A percentile compares a stretch with the other conserved stretches of the same genome.
phyloP scores from a whole-genome alignment of 1,140 invertebrate genomes.

The Proctacanthus coquilletti region DNA sequence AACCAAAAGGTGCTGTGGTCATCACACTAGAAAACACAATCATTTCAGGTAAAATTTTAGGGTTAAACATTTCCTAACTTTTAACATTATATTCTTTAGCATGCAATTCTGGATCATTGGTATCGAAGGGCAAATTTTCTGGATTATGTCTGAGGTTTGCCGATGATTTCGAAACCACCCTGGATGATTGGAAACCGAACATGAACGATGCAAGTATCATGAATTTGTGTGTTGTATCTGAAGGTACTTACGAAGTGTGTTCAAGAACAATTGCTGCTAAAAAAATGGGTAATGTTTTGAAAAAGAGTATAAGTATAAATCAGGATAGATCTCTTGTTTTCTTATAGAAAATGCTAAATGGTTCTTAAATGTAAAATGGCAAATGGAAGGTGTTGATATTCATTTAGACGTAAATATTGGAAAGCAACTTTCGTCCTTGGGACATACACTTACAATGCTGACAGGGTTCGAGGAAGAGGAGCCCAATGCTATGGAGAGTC shows the following conservation, averaged over 20 bases:
- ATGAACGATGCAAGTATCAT: constrained; percentile 64
- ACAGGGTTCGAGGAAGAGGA: constrained; percentile 77
- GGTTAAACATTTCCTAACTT: constrained; percentile 9
- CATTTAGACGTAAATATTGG: constrained; percentile 92
- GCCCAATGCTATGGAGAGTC: constrained; percentile 45
- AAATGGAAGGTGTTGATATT: constrained; percentile 98
- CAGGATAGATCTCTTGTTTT: neutral
- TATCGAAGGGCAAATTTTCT: constrained; percentile 61
- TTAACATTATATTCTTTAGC: constrained; percentile 27
- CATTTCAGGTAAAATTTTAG: constrained; percentile 42
- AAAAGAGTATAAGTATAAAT: neutral
- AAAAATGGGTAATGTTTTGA: constrained; percentile 37
- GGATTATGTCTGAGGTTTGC: constrained; percentile 87
- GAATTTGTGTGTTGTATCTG: constrained; percentile 94
- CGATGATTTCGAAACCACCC: constrained; percentile 88
- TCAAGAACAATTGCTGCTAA: constrained; percentile 74
- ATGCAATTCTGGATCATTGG: constrained; percentile 66
- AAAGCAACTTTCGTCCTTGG: constrained; percentile 83
- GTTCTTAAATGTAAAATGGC: constrained; percentile 94
- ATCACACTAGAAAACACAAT: constrained; percentile 88
- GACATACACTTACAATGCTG: constrained; percentile 87
- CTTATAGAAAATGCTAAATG: constrained; percentile 84
- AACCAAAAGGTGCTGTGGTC: constrained; percentile 78
- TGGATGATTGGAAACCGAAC: constrained; percentile 96
- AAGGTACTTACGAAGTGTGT: constrained; percentile 95